Evolutionary conservation across 2,797 vertebrate genomes (phyloP), one percentile per base, ranked within the genome.

Genomic region (Microcaecilia unicolor): DNA sequence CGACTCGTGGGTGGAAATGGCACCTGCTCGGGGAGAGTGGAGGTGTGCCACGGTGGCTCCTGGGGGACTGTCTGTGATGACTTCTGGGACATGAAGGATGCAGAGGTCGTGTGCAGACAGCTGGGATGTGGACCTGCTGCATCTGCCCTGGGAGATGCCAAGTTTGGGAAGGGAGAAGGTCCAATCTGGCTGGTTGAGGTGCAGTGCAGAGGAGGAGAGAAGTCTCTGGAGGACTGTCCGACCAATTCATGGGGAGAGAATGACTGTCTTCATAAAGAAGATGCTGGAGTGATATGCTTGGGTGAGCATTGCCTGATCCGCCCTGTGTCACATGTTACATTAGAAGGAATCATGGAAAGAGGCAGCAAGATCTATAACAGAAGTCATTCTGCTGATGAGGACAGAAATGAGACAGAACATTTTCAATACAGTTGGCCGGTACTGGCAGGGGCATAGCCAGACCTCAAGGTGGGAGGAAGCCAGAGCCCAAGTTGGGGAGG

Each of bases 131-230:
- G 18, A 5, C 41, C 56, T 36, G 59, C 59, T 31, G 31, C 47
- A 31, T 69, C 58, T 22, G 59, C 65, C 6, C 18, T 60, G 44
- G 66, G 62, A 5, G 46, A 15, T 24, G 62, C 66, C n/a, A 54
- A 51, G 36, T n/a, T n/a, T n/a, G n/a, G n/a, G n/a, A n/a, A n/a
- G n/a, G n/a, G n/a, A n/a, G n/a, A n/a, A n/a, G n/a, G n/a, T n/a
- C n/a, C n/a, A n/a, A 69, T 70, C 49, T 75, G 66, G 68, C 11
- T 72, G 55, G 61, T 71, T 7, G 50, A 64, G 17, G 56, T 72
- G 24, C 40, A 35, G 6, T 70, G 67, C 7, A 12, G 35, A 25
- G 58, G 68, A 41, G 47, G 23, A 18, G 66, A 72, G 35, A 5
- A 55, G 5, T 75, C 66, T 34, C 39, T 75, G 18, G 74, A 61